Conservation (phyloP, 2,888 invertebrate species). For the Trichopoda pennipes region DNA sequence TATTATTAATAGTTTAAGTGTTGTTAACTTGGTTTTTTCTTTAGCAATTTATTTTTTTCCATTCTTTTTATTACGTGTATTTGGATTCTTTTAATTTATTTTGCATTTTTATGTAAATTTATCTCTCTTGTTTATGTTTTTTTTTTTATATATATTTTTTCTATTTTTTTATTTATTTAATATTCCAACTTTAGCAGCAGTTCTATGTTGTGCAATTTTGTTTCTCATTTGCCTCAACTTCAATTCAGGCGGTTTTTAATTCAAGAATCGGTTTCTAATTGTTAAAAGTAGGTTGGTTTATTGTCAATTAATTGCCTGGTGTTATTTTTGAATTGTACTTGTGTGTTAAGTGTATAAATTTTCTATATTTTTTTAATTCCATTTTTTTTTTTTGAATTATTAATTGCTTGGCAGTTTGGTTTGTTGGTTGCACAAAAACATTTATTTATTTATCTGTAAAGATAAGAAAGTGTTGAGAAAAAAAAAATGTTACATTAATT, state of each 20-base stretch:
- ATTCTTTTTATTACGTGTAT: not conserved
- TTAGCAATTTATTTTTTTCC: constrained; percentile 26
- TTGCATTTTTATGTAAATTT: constrained; percentile 59
- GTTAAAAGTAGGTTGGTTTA: constrained; percentile 42
- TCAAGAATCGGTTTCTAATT: constrained; percentile 31
- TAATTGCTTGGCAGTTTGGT: constrained; percentile 38
- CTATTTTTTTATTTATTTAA: constrained; percentile 9
- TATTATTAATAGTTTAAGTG: constrained; percentile 60
- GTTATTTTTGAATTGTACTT: constrained; percentile 40
- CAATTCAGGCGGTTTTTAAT: constrained; percentile 28
- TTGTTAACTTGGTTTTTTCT: constrained; percentile 15
- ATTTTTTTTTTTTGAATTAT: constrained; percentile 26
- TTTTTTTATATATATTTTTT: not conserved
- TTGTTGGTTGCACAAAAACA: constrained; percentile 37
- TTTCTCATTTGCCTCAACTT: not conserved
- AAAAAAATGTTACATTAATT: constrained; percentile 42
- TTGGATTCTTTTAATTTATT: constrained; percentile 17
- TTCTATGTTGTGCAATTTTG: constrained; percentile 19
- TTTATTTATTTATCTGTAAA: constrained; percentile 56
- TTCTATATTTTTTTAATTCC: not conserved
- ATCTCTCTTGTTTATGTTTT: constrained; percentile 10
- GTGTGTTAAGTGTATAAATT: constrained; percentile 47
- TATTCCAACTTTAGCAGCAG: constrained; percentile 21
- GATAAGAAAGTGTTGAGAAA: constrained; percentile 48
- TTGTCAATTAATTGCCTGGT: constrained; percentile 52